Percentiles rank a stretch among this genome's conserved stretches.
Evolutionary conservation across 1,140 invertebrate genomes (phyloP).

Genomic region (Tetragnatha versicolor): DNA sequence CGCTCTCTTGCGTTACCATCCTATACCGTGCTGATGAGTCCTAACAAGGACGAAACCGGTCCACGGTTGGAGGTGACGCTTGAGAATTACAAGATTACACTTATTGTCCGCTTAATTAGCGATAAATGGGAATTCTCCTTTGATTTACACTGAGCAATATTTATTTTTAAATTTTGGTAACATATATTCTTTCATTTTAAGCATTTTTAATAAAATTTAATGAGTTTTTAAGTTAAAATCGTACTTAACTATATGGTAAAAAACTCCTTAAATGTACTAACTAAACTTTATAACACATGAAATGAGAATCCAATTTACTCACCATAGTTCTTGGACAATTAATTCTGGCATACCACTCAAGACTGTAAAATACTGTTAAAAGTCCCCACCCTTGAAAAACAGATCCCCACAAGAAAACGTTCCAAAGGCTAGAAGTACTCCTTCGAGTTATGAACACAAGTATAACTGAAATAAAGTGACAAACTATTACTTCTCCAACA

Average conservation of each 20-base stretch:
- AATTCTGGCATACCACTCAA: slow-evolving; percentile 83
- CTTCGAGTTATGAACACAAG: slow-evolving; percentile 66
- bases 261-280: background rate
- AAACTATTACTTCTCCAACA: background rate
- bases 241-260: background rate
- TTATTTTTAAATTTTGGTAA: background rate
- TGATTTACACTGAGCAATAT: background rate
- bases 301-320: background rate
- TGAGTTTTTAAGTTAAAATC: background rate
- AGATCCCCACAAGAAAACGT: slow-evolving; percentile 81
- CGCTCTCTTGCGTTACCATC: too few relatives aligned
- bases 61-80: too few relatives aligned
- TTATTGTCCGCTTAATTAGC: too few relatives aligned
- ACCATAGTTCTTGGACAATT: slow-evolving; percentile 72
- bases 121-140: background rate
- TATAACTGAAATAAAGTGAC: slow-evolving; percentile 66
- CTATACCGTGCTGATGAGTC: too few relatives aligned
- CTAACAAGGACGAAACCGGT: too few relatives aligned
- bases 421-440: slow-evolving; percentile 67
- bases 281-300: background rate
- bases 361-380: slow-evolving; percentile 78
- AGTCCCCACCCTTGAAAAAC: slow-evolving; percentile 80
- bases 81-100: too few relatives aligned
- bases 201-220: background rate
- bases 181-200: background rate